Conservation (phyloP, 2,888 invertebrate species). For the Thymelicus acteon region DNA sequence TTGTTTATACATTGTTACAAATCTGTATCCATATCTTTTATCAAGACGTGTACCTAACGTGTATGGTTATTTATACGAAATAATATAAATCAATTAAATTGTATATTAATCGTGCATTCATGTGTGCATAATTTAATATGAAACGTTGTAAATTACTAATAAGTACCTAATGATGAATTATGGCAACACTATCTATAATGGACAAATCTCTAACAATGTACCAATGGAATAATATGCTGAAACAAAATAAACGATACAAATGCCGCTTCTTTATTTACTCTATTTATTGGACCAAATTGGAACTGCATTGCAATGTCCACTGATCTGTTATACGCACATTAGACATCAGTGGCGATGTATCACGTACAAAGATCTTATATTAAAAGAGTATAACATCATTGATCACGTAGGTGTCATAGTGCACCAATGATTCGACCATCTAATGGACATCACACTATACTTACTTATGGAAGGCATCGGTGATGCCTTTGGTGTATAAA, state of each 20-base stretch:
- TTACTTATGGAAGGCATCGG: too few relatives aligned
- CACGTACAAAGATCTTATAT: too few relatives aligned
- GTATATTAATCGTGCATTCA: constrained; percentile 79
- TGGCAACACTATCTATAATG: constrained; percentile 68
- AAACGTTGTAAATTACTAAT: constrained; percentile 80
- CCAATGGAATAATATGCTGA: constrained; percentile 80
- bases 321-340: too few relatives aligned
- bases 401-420: too few relatives aligned
- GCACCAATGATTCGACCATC: too few relatives aligned
- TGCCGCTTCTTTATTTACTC: constrained; percentile 83
- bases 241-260: constrained; percentile 82
- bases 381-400: too few relatives aligned
- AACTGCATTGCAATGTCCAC: too few relatives aligned
- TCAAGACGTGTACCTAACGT: constrained; percentile 71
- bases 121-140: constrained; percentile 79
- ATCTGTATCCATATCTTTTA: constrained; percentile 81
- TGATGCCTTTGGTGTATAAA: too few relatives aligned
- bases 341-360: too few relatives aligned
- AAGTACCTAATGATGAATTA: constrained; percentile 66
- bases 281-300: constrained; percentile 52
- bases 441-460: too few relatives aligned
- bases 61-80: constrained; percentile 80
- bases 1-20: constrained; percentile 83
- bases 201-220: constrained; percentile 81
- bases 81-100: constrained; percentile 71